Evolutionary conservation across 2,797 vertebrate genomes (phyloP), one percentile per base, ranked within the genome.

Genomic region (Mallotus villosus): DNA sequence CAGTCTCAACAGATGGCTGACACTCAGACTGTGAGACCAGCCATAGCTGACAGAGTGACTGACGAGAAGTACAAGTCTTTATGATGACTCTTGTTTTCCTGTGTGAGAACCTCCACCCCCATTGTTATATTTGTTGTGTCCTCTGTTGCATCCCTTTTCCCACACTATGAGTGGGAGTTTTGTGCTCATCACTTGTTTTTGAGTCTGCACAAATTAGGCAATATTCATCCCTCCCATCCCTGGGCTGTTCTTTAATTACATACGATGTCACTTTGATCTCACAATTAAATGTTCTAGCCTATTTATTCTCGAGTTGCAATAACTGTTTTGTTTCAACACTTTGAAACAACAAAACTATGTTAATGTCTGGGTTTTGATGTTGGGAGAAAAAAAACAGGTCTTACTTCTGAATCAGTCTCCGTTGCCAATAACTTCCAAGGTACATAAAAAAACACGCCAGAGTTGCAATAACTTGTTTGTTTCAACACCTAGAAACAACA

Each of bases 81-180:
- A 27, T 29, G 51, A 34, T 27, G 63, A 29, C 11, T 3, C 8
- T 11, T 46, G 41, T 46, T 46, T 46, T 46, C 41, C 11, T 46
- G 41, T 46, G 41, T 46, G 41, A 37, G 34, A 46, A 46, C 41
- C 41, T 3, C 41, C n/a, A 60, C 68, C 32, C 68, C 37, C 34
- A 25, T 58, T 63, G 7, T 62, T 72, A 75, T 66, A 19, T 41
- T 60, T 7, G 62, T 41, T 55, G 37, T 63, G 61, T 58, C 14
- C 58, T 64, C 71, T 73, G 80, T 71, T 74, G 65, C 73, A 72
- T 67, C 53, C 32, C 76, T 70, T 74, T 80, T 72, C 73, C 75
- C 78, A 83, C 37, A 37, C 71, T 67, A 65, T 77, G 78, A 78
- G 85, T 84, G 82, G 83, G 85, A 81, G 81, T 73, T 79, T 19